Evolutionary conservation across 2,888 invertebrate genomes (phyloP).

Genomic region (Cantharis lateralis): DNA sequence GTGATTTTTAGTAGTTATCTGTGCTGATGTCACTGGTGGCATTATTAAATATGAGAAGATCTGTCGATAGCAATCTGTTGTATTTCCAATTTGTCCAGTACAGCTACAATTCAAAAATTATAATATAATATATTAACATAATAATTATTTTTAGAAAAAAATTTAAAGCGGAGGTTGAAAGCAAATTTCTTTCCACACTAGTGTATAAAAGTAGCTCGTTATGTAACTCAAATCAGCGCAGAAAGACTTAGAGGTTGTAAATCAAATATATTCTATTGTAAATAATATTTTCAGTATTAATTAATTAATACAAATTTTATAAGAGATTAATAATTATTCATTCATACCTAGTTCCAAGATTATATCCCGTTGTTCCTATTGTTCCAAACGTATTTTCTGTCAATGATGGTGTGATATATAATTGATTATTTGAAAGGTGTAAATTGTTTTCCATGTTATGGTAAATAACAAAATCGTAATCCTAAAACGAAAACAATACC

Average conservation of each 20-base stretch:
- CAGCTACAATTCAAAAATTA: conserved; percentile 50
- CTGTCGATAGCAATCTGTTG: conserved; percentile 55
- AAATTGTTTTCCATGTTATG: conserved; percentile 62
- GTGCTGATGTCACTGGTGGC: conserved; percentile 70
- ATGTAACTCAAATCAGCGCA: no score
- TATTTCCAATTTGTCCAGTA: conserved; percentile 46
- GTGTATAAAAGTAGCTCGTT: no score
- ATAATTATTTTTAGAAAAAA: no score
- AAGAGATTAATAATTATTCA: background rate
- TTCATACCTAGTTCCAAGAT: conserved; percentile 49
- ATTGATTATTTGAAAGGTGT: conserved; percentile 57
- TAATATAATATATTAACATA: no score
- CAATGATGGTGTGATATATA: conserved; percentile 66
- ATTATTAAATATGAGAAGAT: conserved; percentile 62
- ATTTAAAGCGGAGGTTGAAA: no score
- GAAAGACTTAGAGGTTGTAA: no score
- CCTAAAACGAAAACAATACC: conserved; percentile 55
- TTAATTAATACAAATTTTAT: background rate
- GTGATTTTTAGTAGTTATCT: conserved; percentile 63
- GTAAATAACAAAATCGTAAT: conserved; percentile 73
- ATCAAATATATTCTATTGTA: no score
- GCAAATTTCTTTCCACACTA: no score
- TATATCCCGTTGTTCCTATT: conserved; percentile 51
- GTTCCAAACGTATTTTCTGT: conserved; percentile 61
- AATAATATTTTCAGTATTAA: no score